Base-by-base conservation (phyloP, 2,888 invertebrate species). In the Yponomeuta evonymella region DNA sequence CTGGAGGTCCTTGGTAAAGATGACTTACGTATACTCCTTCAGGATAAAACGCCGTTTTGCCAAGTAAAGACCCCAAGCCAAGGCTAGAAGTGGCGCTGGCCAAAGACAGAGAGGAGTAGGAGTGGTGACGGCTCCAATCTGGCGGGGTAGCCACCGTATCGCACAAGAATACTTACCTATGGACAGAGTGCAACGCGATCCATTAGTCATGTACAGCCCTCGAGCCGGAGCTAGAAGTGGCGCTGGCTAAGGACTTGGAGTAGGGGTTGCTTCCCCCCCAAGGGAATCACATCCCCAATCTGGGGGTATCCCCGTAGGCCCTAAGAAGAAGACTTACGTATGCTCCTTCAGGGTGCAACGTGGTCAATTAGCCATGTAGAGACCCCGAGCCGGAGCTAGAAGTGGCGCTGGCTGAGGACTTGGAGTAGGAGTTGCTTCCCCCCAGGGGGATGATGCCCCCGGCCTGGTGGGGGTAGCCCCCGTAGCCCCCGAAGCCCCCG, bases 211-310 rank as follows among this genome's bases (percentile, higher is more conserved):
- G 64, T 10, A 64, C 1, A 10, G 29, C 2, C 8, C 23, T 15
- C 1, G 67, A 43, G 15, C 78, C 80, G 1, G 86, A 83, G 1
- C 79, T 77, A 0, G 83, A 86, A 69, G 84, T 85, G 23, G 88
- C 80, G 72, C 83, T 86, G 12, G 87, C 85, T 0, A 83, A 82
- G 1, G 88, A 83, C 76, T 85, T 87, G 69, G 88, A 87, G 78
- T 76, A 87, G 69, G 85, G 81, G 71, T 85, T 84, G 1, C 83
- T 70, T 67, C 48, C 68, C 48, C 68, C 68, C 68, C 29, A 48
- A 11, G 2, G 11, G 63, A 8, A 43, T 43, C 5, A 43, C 5
- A 15, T 36, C 48, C 23, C 63, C 30, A 1, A 8, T n/a, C n/a
- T 43, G 43, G 2, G 63, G 29, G 23, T 29, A 43, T 43, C 43